Conservation (phyloP, 1,140 invertebrate genomes). For the Drosophila murphyi region DNA sequence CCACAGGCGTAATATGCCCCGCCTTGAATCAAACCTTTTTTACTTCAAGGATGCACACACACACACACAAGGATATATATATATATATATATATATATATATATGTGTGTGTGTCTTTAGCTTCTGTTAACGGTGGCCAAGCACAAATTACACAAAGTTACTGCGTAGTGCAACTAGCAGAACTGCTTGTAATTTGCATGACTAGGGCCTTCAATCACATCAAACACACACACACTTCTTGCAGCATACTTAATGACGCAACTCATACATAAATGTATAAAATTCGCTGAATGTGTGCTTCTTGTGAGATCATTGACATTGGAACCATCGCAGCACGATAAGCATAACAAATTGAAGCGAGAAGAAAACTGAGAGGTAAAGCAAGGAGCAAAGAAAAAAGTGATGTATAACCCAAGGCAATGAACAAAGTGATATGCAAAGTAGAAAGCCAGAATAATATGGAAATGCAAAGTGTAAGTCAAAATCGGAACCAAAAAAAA, state of each 20-base stretch:
- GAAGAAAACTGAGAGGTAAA: background rate
- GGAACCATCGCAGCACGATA: background rate
- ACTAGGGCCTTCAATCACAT: slow-evolving; percentile 3
- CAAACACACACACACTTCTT: slow-evolving; percentile 7
- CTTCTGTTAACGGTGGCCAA: slow-evolving; percentile 10
- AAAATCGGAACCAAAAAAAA: no score
- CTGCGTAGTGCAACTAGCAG: slow-evolving; percentile 24
- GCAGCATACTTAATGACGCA: slow-evolving; percentile 9
- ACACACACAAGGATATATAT: no score
- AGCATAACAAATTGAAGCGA: background rate
- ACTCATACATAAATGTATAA: background rate
- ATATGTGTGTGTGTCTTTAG: slow-evolving; percentile 9
- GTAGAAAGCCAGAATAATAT: background rate
- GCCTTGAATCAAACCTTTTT: slow-evolving; percentile 45
- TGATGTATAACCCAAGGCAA: no score
- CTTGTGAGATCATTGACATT: no score
- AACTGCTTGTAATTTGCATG: slow-evolving; percentile 31
- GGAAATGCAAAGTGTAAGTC: background rate
- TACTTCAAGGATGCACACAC: slow-evolving; percentile 9
- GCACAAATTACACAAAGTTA: slow-evolving; percentile 31
- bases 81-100: no score
- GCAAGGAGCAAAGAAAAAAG: background rate
- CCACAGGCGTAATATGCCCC: slow-evolving; percentile 16
- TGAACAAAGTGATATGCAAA: no score
- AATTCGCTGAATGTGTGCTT: background rate